Conservation (phyloP, 2,888 invertebrate species). For the Antitype chi region DNA sequence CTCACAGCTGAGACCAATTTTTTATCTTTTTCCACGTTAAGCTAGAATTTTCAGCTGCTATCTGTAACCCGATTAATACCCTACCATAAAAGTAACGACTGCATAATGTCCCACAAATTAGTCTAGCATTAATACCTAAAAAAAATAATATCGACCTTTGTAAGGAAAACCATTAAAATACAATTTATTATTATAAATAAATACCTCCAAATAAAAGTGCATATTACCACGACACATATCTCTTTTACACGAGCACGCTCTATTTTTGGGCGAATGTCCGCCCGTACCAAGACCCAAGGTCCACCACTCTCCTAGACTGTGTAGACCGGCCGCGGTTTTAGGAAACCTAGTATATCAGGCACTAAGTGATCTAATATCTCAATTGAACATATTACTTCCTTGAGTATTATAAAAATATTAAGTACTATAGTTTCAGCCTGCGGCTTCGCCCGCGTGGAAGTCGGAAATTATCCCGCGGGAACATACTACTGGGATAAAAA, state of each 20-base stretch:
- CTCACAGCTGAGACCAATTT: no score
- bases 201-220: constrained; percentile 35
- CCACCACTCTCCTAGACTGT: constrained; percentile 74
- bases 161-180: constrained; percentile 33
- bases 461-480: no score
- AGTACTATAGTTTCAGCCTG: no score
- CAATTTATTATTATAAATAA: constrained; percentile 11
- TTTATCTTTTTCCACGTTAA: no score
- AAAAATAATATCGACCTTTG: not conserved
- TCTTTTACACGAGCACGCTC: constrained; percentile 61
- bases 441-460: no score
- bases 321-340: constrained; percentile 52
- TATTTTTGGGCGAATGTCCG: constrained; percentile 68
- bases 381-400: constrained; percentile 44
- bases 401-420: not conserved
- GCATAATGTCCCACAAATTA: not conserved
- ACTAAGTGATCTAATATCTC: constrained; percentile 16
- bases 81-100: no score
- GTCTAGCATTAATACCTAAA: not conserved
- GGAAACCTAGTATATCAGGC: constrained; percentile 54
- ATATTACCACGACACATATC: constrained; percentile 21
- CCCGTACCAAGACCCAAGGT: constrained; percentile 71
- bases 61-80: no score
- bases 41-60: no score
- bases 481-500: no score